Evolutionary conservation across 1,140 invertebrate genomes (phyloP).

Genomic region (Antheraea pernyi): DNA sequence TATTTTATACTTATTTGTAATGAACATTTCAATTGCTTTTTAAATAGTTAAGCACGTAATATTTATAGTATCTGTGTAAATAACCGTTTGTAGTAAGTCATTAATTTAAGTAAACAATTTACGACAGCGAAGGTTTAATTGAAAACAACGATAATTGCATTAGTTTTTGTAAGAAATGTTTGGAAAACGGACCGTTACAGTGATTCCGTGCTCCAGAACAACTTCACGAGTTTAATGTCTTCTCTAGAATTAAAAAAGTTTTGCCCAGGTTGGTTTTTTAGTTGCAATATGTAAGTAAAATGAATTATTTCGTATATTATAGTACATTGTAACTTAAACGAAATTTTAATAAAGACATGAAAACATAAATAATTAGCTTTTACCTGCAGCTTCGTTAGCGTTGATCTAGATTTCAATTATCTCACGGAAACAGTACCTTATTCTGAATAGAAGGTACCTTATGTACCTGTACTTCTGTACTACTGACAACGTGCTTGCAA

Average conservation of each 20-base stretch:
- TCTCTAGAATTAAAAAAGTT: constrained; percentile 55
- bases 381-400: too few species aligned
- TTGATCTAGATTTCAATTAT: too few species aligned
- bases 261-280: constrained; percentile 29
- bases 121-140: constrained; percentile 1
- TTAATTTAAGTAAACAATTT: too few species aligned
- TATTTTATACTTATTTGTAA: too few species aligned
- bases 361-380: not conserved
- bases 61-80: too few species aligned
- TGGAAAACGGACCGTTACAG: constrained; percentile 24
- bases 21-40: too few species aligned
- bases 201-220: constrained; percentile 27
- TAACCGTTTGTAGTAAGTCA: too few species aligned
- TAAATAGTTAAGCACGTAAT: too few species aligned
- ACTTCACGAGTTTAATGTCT: constrained; percentile 52
- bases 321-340: not conserved
- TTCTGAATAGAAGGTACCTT: too few species aligned
- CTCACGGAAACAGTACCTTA: too few species aligned
- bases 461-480: too few species aligned
- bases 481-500: too few species aligned
- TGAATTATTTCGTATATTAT: not conserved
- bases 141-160: constrained; percentile 16
- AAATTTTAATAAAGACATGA: not conserved
- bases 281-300: constrained; percentile 25
- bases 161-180: constrained; percentile 12